Evolutionary conservation across 1,140 invertebrate species (phyloP).

Genomic region (Drosophila subpulchrella): DNA sequence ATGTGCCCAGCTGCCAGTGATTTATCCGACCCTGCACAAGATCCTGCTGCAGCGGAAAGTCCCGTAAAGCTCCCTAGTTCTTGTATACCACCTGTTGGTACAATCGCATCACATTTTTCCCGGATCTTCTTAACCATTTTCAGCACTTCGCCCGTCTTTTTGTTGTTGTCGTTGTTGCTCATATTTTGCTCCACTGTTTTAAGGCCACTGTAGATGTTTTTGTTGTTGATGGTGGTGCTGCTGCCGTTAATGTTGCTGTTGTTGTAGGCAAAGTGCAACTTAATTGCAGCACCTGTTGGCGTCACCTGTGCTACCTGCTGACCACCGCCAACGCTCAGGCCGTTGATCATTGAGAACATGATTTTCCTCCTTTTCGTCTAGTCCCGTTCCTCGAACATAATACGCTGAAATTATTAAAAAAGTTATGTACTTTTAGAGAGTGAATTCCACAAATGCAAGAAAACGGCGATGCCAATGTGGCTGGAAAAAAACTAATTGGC

Average conservation of each 20-base stretch:
- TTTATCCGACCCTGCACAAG: neutral
- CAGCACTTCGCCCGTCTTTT: slow-evolving; percentile 26
- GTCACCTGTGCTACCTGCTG: slow-evolving; percentile 43
- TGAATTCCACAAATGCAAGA: slow-evolving; percentile 74
- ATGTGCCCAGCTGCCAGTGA: neutral
- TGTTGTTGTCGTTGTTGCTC: slow-evolving; percentile 32
- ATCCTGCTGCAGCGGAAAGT: neutral
- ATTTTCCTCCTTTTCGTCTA: neutral
- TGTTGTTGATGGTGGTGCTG: slow-evolving; percentile 29
- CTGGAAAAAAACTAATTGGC: slow-evolving; percentile 56
- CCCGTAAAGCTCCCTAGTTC: neutral
- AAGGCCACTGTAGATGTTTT: slow-evolving; percentile 43
- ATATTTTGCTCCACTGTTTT: slow-evolving; percentile 32
- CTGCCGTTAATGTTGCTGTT: slow-evolving; percentile 25
- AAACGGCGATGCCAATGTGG: slow-evolving; percentile 59
- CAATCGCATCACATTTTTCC: slow-evolving; percentile 21
- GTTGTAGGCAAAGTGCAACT: slow-evolving; percentile 66
- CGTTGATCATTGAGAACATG: slow-evolving; percentile 60
- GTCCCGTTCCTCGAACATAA: slow-evolving; percentile 33
- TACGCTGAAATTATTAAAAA: slow-evolving; percentile 45
- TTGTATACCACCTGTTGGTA: slow-evolving; percentile 8
- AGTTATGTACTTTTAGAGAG: slow-evolving; percentile 14
- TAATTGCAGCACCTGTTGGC: slow-evolving; percentile 58
- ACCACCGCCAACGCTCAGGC: slow-evolving; percentile 52
- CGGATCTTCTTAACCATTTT: slow-evolving; percentile 41